Percentiles rank a stretch among this genome's conserved stretches.
Evolutionary conservation across 1,140 invertebrate species (phyloP).

Genomic region (Heliconius himera): DNA sequence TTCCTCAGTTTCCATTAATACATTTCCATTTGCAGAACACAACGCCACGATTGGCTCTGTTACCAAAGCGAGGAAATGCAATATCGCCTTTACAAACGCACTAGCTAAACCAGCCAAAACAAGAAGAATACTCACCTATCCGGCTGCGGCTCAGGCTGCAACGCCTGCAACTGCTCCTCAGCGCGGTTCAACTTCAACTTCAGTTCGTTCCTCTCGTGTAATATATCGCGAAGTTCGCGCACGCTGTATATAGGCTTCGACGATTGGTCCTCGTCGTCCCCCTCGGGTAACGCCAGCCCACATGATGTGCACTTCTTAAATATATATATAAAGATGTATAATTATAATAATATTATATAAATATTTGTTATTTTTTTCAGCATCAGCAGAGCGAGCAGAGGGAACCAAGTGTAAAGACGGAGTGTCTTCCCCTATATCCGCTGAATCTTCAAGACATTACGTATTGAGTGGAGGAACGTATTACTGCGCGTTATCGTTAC

Average conservation of each 20-base stretch:
- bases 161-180: slow-evolving; percentile 91
- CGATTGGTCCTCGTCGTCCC: slow-evolving; percentile 85
- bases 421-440: background rate
- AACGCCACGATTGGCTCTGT: too few species aligned
- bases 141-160: slow-evolving; percentile 84
- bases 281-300: slow-evolving; percentile 56
- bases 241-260: slow-evolving; percentile 95
- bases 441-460: background rate
- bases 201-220: slow-evolving; percentile 94
- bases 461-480: too few species aligned
- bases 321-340: slow-evolving; percentile 12
- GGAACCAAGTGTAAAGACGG: too few species aligned
- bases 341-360: too few species aligned
- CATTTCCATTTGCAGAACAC: too few species aligned
- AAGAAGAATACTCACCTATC: slow-evolving; percentile 54
- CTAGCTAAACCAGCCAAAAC: too few species aligned
- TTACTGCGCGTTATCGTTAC: background rate
- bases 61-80: too few species aligned
- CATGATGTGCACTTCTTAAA: slow-evolving; percentile 69
- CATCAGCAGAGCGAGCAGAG: too few species aligned
- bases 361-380: too few species aligned
- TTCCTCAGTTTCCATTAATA: too few species aligned
- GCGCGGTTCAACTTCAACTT: slow-evolving; percentile 93
- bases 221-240: slow-evolving; percentile 92
- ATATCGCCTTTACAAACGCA: too few species aligned